Evolutionary conservation across 2,113 vertebrate species (phyloP), one percentile per base, ranked within the genome.

Genomic region (Orientallactaga bullata): DNA sequence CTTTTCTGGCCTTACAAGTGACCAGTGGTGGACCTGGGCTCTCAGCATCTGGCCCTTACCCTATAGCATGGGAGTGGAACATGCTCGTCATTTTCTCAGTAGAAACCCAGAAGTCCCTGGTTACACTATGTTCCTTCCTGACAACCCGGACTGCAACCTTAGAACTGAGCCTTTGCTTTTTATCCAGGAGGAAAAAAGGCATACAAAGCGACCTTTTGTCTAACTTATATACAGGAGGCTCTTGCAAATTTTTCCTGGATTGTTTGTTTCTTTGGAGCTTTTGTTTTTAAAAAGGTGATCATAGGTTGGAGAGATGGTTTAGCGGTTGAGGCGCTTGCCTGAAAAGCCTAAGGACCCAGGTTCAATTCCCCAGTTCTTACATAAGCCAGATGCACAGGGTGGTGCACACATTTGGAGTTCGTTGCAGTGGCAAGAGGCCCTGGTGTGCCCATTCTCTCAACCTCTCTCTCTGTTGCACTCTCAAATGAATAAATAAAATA

Each of bases 141-240:
- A 91, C 96, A 90, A 23, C 32, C 21, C 0, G 0, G 35, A 24
- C 28, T 81, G 42, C 47, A 74, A 55, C 51, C 51, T 60, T 79
- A 92, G 88, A 95, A 55, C 71, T 21, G 3, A 20, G 6, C 58
- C 68, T 95, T 89, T 72, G 65, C 47, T 91, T 97, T 55, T 96
- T 97, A 94, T 90, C 47, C 88, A 73, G 39, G 58, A 80, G 76
- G 94, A 92, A n/a, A 88, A 35, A 72, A 30, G 37, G 58, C 87
- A 82, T 24, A 97, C 95, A 97, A 97, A 97, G 97, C 24, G 37
- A 63, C 35, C 89, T 87, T 97, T 98, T 97, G 96, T 95, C 97
- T 94, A 96, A 89, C 97, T 97, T 98, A 94, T 93, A 96, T 88
- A 88, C 83, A 47, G 73, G 91, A 92, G 26, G n/a, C 73, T 65